Evolutionary conservation across 2,888 invertebrate species (phyloP), one percentile per base, ranked within the genome.

Genomic region (Melieria crassipennis): DNA sequence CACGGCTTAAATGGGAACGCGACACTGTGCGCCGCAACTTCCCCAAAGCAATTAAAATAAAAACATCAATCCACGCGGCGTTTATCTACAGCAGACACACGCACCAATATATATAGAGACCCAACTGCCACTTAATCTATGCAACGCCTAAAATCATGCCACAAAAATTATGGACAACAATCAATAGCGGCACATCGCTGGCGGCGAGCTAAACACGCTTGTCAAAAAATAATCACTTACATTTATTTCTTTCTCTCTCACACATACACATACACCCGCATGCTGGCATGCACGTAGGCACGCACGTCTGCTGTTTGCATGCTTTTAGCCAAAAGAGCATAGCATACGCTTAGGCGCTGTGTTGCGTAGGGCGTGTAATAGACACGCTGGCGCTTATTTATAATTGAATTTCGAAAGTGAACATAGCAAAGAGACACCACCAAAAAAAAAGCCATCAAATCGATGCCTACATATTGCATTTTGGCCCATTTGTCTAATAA

Each of bases 401-500:
- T 61, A 61, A 61, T 61, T 61, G 61, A 61, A 61, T 61, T 61
- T 61, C 61, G 61, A 45, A 61, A 61, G 45, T 6, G 43, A 30
- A 30, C 30, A 30, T 30, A 30, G 30, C 30, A 43, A n/a, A 11
- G 42, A 13, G 52, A 7, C 52, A 52, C 5, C 52, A 52, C 52
- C n/a, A n/a, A 11, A 50, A 52, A 52, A 52, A 5, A 9, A 52
- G 52, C 52, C 11, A 52, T 7, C 11, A 13, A 52, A 13, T 7
- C 5, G 52, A 30, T 30, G 30, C 30, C 30, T 30, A 30, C 30
- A 30, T 30, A 30, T 30, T 30, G 30, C 30, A 30, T 30, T 30
- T 30, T 30, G 30, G 30, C 56, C 56, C 69, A 69, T 69, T 62
- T 63, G 62, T 61, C 60, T 61, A 61, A 62, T 69, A 30, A 9